phyloP scores from a whole-genome alignment of 1,140 invertebrate genomes.

The Drosophila lini region DNA sequence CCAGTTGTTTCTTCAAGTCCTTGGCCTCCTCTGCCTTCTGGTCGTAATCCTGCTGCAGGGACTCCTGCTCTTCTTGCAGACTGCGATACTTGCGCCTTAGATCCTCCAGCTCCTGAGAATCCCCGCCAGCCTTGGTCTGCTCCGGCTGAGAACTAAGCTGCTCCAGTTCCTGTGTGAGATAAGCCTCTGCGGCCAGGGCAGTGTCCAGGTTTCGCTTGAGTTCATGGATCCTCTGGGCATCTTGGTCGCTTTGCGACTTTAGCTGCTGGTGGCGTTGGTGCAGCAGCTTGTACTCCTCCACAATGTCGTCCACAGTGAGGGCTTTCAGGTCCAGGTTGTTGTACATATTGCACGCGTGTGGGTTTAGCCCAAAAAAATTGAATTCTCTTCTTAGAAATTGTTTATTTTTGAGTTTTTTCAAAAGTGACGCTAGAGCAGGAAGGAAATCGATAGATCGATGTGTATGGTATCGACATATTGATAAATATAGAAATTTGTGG shows the following conservation, averaged over 20 bases:
- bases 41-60: conserved; percentile 66
- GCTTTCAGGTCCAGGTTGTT: conserved; percentile 61
- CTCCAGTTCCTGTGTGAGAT: conserved; percentile 76
- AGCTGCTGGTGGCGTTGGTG: conserved; percentile 65
- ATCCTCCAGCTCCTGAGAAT: conserved; percentile 61
- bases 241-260: conserved; percentile 52
- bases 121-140: not conserved
- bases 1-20: conserved; percentile 39
- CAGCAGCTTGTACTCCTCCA: conserved; percentile 72
- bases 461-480: not conserved
- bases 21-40: conserved; percentile 46
- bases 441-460: not conserved
- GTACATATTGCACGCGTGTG: conserved; percentile 41
- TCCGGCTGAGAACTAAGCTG: conserved; percentile 45
- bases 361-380: not conserved
- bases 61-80: conserved; percentile 54
- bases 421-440: conserved; percentile 21
- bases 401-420: conserved; percentile 5
- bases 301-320: conserved; percentile 66
- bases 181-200: conserved; percentile 62
- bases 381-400: not conserved
- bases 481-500: not conserved
- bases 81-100: conserved; percentile 56
- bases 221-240: conserved; percentile 75
- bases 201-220: conserved; percentile 76